Conservation (phyloP, 2,797 vertebrate species). For the Rhincodon typus region DNA sequence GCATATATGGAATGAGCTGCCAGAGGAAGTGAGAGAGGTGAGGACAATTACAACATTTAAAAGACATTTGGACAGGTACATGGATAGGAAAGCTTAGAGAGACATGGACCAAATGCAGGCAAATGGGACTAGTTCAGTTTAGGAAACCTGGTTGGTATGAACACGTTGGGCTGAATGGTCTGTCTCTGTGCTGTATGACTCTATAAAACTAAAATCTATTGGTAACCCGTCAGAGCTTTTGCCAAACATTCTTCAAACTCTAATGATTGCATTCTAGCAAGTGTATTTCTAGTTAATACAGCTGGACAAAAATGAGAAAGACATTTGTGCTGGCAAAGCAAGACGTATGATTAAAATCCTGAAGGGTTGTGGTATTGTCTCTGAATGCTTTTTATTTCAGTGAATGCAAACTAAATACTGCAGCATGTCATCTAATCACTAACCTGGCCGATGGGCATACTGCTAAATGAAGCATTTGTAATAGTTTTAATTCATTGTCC, state of each 20-base stretch:
- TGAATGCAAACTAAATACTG: neutral
- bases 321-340: neutral
- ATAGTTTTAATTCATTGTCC: neutral
- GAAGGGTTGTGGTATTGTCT: neutral
- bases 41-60: no score
- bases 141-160: no score
- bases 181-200: no score
- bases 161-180: no score
- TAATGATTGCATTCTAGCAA: neutral
- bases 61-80: no score
- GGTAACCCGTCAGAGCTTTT: neutral
- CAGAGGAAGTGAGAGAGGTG: no score
- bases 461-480: neutral
- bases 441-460: neutral
- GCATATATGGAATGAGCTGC: neutral
- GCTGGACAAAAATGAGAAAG: neutral
- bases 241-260: neutral
- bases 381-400: neutral
- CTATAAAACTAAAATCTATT: no score
- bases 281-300: neutral
- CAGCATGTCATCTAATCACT: neutral
- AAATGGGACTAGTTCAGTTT: no score
- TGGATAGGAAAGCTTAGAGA: no score
- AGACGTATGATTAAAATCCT: neutral
- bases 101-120: no score